Conservation (phyloP, 2,888 invertebrate species). For the Myopa tessellatipennis region DNA sequence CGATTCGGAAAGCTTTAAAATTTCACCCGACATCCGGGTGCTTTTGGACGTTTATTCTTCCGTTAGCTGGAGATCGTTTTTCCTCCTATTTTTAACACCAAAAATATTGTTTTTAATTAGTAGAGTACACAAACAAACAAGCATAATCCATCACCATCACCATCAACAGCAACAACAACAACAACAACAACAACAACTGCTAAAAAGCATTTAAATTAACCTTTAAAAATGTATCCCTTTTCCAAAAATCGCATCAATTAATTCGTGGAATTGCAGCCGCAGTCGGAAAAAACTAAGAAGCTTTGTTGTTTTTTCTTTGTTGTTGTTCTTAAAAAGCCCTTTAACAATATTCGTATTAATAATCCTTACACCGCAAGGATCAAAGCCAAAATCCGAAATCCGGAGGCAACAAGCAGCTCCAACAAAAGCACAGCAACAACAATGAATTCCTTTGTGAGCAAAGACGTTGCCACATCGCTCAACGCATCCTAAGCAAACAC, state of each 20-base stretch:
- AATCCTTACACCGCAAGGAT: constrained; percentile 50
- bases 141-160: too few relatives aligned
- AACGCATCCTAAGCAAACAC: constrained; percentile 49
- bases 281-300: not conserved
- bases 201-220: constrained; percentile 14
- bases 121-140: constrained; percentile 12
- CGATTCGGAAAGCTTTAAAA: not conserved
- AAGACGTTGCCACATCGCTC: constrained; percentile 36
- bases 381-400: constrained; percentile 43
- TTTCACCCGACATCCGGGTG: not conserved
- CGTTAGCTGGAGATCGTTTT: not conserved
- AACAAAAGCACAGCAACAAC: constrained; percentile 32
- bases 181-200: not conserved
- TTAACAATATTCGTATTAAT: constrained; percentile 44
- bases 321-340: not conserved
- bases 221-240: not conserved
- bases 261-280: not conserved
- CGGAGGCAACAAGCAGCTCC: constrained; percentile 17
- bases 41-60: not conserved
- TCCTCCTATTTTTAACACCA: not conserved
- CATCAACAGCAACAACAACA: not conserved
- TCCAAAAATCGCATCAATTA: not conserved
- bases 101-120: constrained; percentile 16
- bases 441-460: constrained; percentile 31
- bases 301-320: not conserved